A percentile compares a stretch with the other conserved stretches of the same genome.
These are phyloP conservation scores for Heliconius hewitsoni DNA, from an alignment of 1,140 invertebrate genomes.

Conservation along the genomic window DNA sequence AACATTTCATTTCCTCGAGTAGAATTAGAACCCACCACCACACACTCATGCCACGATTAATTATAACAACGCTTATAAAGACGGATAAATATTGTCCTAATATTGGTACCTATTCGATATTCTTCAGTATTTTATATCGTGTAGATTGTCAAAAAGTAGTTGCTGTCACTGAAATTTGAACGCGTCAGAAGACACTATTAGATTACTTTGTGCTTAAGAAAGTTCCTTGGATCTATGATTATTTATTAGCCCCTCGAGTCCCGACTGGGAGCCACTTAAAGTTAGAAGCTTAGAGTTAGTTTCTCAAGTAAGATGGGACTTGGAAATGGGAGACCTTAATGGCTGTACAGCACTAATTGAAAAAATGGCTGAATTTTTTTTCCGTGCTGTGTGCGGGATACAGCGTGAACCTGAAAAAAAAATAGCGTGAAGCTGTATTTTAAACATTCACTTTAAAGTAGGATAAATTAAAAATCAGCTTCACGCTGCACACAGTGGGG, in stretches of 20 bases:
- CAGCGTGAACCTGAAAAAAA: no score
- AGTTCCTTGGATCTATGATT: neutral
- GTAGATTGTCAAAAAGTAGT: neutral
- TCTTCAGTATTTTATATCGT: no score
- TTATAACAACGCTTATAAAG: no score
- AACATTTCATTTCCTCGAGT: no score
- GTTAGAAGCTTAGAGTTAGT: neutral
- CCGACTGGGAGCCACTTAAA: neutral
- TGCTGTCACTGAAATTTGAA: neutral
- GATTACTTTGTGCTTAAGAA: neutral
- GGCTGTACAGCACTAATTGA: neutral
- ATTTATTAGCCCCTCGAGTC: neutral
- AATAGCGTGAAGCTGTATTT: neutral
- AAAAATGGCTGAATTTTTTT: neutral
- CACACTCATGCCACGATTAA: no score
- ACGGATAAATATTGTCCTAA: no score
- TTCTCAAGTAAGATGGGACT: neutral
- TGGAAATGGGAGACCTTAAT: neutral
- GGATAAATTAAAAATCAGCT: neutral
- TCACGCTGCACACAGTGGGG: no score
- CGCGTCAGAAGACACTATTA: neutral
- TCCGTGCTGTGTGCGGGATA: no score
- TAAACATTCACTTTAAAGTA: neutral
- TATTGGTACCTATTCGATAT: no score
- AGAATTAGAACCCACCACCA: no score